Evolutionary conservation across 2,113 vertebrate genomes (phyloP), one percentile per base, ranked within the genome.

Genomic region (Myrmecophaga tridactyla): DNA sequence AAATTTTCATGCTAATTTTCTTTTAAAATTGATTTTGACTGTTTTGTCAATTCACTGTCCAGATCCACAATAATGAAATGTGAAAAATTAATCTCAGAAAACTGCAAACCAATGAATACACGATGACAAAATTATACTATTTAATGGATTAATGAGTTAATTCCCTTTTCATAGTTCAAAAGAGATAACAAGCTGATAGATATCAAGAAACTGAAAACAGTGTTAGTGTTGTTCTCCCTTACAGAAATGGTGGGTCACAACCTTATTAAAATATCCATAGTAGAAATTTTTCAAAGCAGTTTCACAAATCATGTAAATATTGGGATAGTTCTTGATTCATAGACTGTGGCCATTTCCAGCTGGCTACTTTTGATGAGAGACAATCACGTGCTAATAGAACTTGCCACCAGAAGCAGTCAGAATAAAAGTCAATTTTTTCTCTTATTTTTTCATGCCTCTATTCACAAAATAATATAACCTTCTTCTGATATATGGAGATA

Each of bases 51-150:
- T 21, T 80, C 46, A 43, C 27, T 83, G 46, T 94, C 76, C 21
- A 56, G 27, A 48, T 69, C 60, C 87, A 31, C 1, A 69, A 92
- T 8, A 92, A 92, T 58, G 67, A 94, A 91, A 88, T 29, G 12
- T 51, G 27, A 70, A 92, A 87, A 53, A 62, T 72, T 90, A 90
- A 78, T 48, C 8, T 82, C 58, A 86, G 21, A 94, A 92, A 90
- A 80, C 7, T 83, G 9, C 46, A 88, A 29, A 4, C 23, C 34
- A 88, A 20, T 87, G n/a, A 85, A 39, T 82, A 90, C 1, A 86
- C 31, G 84, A 70, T 46, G 6, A 23, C 85, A 43, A 53, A 18
- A n/a, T 72, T 70, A 58, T 46, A 29, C 7, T 41, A 90, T 43
- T 88, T 87, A 92, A 63, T 75, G 25, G 73, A n/a, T 58, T 63